Base-by-base conservation (phyloP, 1,140 invertebrate species). In the Gryon sp. region DNA sequence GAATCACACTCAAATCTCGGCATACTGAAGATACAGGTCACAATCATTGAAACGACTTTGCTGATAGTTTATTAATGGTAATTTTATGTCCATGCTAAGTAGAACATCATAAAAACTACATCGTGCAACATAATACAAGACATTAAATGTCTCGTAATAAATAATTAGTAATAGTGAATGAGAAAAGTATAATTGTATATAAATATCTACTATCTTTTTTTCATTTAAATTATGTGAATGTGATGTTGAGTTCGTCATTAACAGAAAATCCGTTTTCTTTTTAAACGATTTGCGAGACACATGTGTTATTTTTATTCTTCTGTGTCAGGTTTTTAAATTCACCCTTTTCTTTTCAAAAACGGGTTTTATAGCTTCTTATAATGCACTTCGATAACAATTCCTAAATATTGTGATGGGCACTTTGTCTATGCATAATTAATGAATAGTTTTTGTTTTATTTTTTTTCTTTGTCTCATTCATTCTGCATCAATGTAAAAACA, bases 51-150 rank as follows among this genome's bases (percentile, higher is more conserved):
- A 24, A 30, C 46, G 3, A 41, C 19, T 9, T 26, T 53, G 4
- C 40, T 43, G 22, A 20, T 52, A 2, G 63, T 36, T 68, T 41
- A 59, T 59, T 50, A 50, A 50, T 69, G 53, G 4, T 68, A 65
- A 65, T 65, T 66, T 45, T 55, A 28, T 55, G 26, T 32, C 18
- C 18, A 3, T 30, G 28, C 28, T 28, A 66, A 66, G 48, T 43
- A 28, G 24, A 46, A 24, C 40, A 14, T 22, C 7, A 18, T 22
- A 65, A 65, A 48, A 53, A 45, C 11, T 18, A 53, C 40, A 45
- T 4, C 34, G 9, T 38, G 22, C 20, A 68, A 57, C 20, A 40
- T 48, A 57, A 48, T 48, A 22, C 38, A 12, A 45, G 40, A n/a
- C 30, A 65, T 53, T 43, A 48, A 65, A 38, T 9, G 32, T 34